Evolutionary conservation across 2,888 invertebrate species (phyloP).

Genomic region (Philhelius pedissequus): DNA sequence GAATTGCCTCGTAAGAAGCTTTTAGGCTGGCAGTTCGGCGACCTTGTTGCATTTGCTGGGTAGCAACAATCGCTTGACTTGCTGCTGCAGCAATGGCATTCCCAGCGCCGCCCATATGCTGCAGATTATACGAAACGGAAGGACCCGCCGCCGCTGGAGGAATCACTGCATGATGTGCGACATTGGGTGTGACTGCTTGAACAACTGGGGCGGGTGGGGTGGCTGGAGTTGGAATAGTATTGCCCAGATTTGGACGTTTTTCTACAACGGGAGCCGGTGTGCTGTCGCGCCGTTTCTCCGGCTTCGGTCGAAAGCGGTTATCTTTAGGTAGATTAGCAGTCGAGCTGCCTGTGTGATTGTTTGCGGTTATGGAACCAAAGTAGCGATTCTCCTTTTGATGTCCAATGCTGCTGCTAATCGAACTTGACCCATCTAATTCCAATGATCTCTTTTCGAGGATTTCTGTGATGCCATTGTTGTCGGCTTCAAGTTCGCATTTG

Average conservation of each 20-base stretch:
- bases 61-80: slow-evolving; percentile 96
- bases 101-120: slow-evolving; percentile 91
- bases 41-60: slow-evolving; percentile 97
- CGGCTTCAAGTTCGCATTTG: slow-evolving; percentile 99
- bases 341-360: slow-evolving; percentile 69
- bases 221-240: slow-evolving; percentile 66
- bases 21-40: slow-evolving; percentile 95
- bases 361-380: slow-evolving; percentile 75
- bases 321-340: slow-evolving; percentile 69
- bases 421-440: slow-evolving; percentile 85
- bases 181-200: slow-evolving; percentile 72
- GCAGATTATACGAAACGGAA: slow-evolving; percentile 84
- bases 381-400: slow-evolving; percentile 91
- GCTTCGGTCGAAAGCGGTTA: slow-evolving; percentile 82
- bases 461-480: slow-evolving; percentile 98
- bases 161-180: slow-evolving; percentile 75
- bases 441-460: slow-evolving; percentile 94
- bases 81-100: slow-evolving; percentile 96
- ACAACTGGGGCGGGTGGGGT: slow-evolving; percentile 74
- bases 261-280: slow-evolving; percentile 74
- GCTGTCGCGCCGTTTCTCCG: slow-evolving; percentile 88
- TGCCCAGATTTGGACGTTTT: slow-evolving; percentile 75
- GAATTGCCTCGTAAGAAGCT: slow-evolving; percentile 95
- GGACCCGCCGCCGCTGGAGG: slow-evolving; percentile 72
- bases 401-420: slow-evolving; percentile 78